Base-by-base conservation (phyloP, 2,797 vertebrate species). In the Euthynnus affinis region DNA sequence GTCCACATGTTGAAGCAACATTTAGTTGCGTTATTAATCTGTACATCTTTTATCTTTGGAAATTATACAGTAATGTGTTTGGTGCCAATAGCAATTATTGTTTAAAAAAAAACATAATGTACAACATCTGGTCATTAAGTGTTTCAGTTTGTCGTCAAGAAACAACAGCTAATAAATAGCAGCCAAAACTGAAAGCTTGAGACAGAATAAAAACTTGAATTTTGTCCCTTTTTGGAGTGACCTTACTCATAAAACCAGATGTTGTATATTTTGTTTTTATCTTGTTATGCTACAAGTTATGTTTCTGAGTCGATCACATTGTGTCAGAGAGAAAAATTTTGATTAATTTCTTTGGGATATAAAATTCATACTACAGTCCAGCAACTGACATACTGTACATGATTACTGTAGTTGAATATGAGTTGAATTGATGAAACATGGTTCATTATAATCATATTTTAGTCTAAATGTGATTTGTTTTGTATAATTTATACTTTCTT, bases 41-140 rank as follows among this genome's bases (percentile, higher is more conserved):
- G 44, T 62, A 75, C 10, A 62, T 61, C 4, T 76, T n/a, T 68
- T 55, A 29, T 68, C 29, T 76, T 72, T 75, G 27, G 17, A 78
- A 80, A 73, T 70, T 46, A 65, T 22, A 71, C 56, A 27, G 48
- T 49, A 7, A 49, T 49, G 46, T 49, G 46, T 49, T 49, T 49
- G 17, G 18, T 49, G 5, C 22, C 22, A 22, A 70, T 53, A 58
- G 34, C 13, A 60, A 60, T 37, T 15, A 55, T 5, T 4, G 12
- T 9, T 57, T 49, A 69, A 15, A 46, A 69, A 15, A 46, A 46
- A 46, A 46, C 25, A 49, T n/a, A 27, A 62, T 44, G 27, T 55
- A 20, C 37, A 74, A 40, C 23, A 57, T 25, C 53, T 55, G 29
- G 40, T 52, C 46, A 52, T 18, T 49, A 10, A 10, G 20, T 57